Conservation (phyloP, 2,113 vertebrate species). For the Probosciger aterrimus region DNA sequence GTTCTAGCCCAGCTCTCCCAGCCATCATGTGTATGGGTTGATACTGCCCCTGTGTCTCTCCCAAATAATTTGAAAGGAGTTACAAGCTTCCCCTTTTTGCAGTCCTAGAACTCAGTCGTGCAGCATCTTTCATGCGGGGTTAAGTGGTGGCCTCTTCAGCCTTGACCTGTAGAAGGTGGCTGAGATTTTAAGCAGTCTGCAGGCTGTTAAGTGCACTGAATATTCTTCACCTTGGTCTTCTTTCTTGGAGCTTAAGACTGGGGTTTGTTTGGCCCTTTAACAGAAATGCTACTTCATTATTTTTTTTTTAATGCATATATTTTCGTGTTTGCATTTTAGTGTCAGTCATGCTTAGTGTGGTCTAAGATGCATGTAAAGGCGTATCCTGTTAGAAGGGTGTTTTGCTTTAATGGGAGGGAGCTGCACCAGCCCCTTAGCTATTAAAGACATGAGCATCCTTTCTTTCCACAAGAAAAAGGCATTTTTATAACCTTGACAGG, state of each 20-base stretch:
- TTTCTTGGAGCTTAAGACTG: not conserved
- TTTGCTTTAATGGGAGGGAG: not conserved
- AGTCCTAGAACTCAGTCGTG: not conserved
- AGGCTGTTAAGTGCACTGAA: too few species aligned
- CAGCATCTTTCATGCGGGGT: fast-evolving
- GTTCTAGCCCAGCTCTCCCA: not conserved
- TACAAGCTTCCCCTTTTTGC: not conserved
- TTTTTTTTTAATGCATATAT: not conserved
- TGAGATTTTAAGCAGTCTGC: not conserved
- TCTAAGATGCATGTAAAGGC: not conserved
- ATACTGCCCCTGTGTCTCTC: not conserved
- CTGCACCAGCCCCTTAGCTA: not conserved
- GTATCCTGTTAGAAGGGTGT: not conserved
- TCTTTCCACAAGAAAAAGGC: not conserved
- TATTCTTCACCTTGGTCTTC: not conserved
- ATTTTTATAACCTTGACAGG: not conserved
- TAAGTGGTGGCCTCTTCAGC: not conserved
- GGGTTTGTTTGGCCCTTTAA: not conserved
- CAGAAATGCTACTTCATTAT: not conserved
- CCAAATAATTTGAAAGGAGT: not conserved
- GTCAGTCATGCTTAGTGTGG: not conserved
- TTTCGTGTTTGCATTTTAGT: not conserved
- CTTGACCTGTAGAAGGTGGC: not conserved
- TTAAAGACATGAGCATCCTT: not conserved
- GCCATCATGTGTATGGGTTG: fast-evolving